Base-by-base conservation (phyloP, 2,888 invertebrate species). In the Andrena trimmerana region DNA sequence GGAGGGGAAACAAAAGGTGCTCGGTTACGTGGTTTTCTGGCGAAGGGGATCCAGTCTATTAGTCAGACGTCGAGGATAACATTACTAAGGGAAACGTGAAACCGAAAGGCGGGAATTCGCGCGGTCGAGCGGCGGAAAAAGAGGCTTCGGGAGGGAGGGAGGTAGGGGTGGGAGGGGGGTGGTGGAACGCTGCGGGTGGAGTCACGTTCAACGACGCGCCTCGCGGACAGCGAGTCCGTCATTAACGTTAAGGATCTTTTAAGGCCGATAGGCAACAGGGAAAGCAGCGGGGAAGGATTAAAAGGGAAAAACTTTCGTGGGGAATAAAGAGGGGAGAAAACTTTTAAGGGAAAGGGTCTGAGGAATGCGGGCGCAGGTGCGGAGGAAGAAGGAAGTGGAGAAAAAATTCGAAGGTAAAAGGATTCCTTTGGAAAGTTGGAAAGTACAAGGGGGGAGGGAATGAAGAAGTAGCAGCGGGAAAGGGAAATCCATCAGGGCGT, bases 81-180 rank as follows among this genome's bases (percentile, higher is more conserved):
- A 52, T 81, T 69, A 71, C 71, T 13, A 29, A 48, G 36, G n/a
- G 81, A 65, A 81, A 73, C 81, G 72, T 33, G 81, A 80, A 31
- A 79, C 67, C 67, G 27, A 79, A 65, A 66, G 66, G 29, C 13
- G 27, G 48, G 42, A 42, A 80, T 66, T 71, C 54, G 29, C 33
- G 52, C 10, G 52, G 48, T 27, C n/a, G 50, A 76, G 33, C 33
- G 57, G 10, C 13, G 54, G 33, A 62, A 42, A 63, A 42, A 60
- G 57, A 66, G 52, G 42, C 36, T 52, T 42, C 42, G 42, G n/a
- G 27, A 27, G 27, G 20, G 20, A 20, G 20, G 20, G n/a, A n/a
- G n/a, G n/a, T n/a, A n/a, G n/a, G n/a, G n/a, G n/a, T n/a, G 42
- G n/a, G 27, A 0, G 27, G 27, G 1, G 27, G 27, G n/a, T 16